Percentiles rank a stretch among this genome's conserved stretches.
phyloP scores from a whole-genome alignment of 1,140 invertebrate species.

The Tetragonula clypearis region DNA sequence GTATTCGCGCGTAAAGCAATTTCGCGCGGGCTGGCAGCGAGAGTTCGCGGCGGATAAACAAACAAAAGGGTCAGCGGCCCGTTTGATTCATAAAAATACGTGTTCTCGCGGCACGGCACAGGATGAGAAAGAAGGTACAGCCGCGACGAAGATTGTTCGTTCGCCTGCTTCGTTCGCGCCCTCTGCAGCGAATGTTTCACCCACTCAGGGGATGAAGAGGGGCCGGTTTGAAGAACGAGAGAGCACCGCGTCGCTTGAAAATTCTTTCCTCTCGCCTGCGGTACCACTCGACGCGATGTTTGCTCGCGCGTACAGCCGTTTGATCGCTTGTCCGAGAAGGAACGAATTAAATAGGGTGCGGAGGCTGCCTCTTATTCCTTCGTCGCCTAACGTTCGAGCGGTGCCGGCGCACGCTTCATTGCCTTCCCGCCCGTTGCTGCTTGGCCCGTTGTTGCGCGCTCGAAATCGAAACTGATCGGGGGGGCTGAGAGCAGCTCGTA shows the following conservation, averaged over 20 bases:
- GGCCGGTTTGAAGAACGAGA: conserved; percentile 39
- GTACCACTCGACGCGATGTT: conserved; percentile 63
- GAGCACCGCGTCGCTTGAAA: conserved; percentile 46
- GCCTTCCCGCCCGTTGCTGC: conserved; percentile 38
- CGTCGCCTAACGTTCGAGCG: conserved; percentile 56
- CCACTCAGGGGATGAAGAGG: conserved; percentile 16
- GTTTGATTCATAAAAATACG: conserved; percentile 41
- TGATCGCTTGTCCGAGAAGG: conserved; percentile 55
- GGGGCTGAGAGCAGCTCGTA: conserved; percentile 22
- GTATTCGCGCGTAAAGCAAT: conserved; percentile 21
- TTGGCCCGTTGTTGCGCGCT: conserved; percentile 35
- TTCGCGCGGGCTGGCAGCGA: not conserved
- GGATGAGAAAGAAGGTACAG: not conserved
- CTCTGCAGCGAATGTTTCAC: conserved; percentile 42
- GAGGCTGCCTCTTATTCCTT: conserved; percentile 59
- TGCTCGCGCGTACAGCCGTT: conserved; percentile 58
- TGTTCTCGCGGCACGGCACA: not conserved
- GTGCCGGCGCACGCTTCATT: conserved; percentile 42
- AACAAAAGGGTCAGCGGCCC: not conserved
- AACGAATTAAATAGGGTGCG: conserved; percentile 63
- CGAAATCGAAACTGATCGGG: conserved; percentile 63
- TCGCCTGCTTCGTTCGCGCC: not conserved
- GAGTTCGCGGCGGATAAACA: not conserved
- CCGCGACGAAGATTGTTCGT: too few species aligned
- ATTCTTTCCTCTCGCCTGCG: conserved; percentile 56